Conservation (phyloP, 2,888 invertebrate genomes). For the Pseudanteris insignis region DNA sequence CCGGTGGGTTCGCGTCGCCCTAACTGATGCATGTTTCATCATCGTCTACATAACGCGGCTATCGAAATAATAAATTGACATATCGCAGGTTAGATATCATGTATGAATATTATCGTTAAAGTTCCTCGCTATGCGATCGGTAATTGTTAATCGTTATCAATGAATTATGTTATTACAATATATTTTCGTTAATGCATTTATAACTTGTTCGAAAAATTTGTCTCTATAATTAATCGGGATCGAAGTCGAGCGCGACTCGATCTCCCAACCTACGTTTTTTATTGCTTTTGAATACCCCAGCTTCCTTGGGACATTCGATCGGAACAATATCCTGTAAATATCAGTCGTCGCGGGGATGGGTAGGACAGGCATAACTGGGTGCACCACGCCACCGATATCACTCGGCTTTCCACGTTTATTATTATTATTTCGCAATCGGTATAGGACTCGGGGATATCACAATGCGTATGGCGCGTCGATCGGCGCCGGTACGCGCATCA, state of each 20-base stretch:
- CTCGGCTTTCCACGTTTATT: constrained; percentile 8
- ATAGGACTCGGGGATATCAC: constrained; percentile 54
- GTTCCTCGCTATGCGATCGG: constrained; percentile 7
- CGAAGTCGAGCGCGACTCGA: constrained; percentile 48
- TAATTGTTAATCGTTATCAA: constrained; percentile 3
- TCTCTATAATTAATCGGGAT: constrained; percentile 48
- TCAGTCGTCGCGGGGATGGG: constrained; percentile 57
- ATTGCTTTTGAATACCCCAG: constrained; percentile 67
- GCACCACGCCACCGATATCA: constrained; percentile 17
- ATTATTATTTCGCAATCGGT: constrained; percentile 3
- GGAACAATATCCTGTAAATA: constrained; percentile 67
- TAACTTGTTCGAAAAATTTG: constrained; percentile 36
- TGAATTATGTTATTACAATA: constrained; percentile 19
- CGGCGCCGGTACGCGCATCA: constrained; percentile 40
- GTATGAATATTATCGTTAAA: constrained; percentile 11
- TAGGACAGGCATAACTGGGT: too few relatives aligned
- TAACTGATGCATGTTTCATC: too few relatives aligned
- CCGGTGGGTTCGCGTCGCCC: too few relatives aligned
- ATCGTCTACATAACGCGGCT: too few relatives aligned
- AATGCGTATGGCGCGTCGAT: constrained; percentile 52
- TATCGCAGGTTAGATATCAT: constrained; percentile 6
- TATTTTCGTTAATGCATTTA: constrained; percentile 35
- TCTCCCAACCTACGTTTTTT: constrained; percentile 60
- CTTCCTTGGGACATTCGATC: constrained; percentile 64
- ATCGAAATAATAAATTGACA: constrained; percentile 6